These are phyloP conservation scores for Eriosoma lanigerum DNA, from an alignment of 1,140 invertebrate species.

Conservation along the genomic window DNA sequence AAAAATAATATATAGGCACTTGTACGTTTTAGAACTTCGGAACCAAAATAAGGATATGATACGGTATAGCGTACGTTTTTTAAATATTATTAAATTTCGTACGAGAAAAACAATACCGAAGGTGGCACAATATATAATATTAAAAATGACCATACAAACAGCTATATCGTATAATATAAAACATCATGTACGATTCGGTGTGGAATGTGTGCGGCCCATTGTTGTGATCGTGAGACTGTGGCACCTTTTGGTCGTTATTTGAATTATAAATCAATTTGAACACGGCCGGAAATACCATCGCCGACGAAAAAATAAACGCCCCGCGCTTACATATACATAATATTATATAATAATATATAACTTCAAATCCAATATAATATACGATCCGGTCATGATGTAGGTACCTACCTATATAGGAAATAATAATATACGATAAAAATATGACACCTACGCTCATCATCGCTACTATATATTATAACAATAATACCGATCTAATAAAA, in stretches of 20 bases:
- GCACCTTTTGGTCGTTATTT: conserved; percentile 51
- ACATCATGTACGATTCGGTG: conserved; percentile 13
- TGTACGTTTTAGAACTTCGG: no score
- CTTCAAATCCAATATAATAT: no score
- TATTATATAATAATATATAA: no score
- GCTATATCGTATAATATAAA: neutral
- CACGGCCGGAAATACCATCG: conserved; percentile 47
- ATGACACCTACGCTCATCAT: no score
- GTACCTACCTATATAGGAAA: no score
- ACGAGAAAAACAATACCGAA: conserved; percentile 14
- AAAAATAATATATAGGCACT: no score
- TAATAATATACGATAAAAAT: no score
- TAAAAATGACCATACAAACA: conserved; percentile 26
- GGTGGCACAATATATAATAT: neutral
- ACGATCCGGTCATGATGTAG: no score
- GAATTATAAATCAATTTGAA: conserved; percentile 50
- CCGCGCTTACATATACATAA: conserved; percentile 16
- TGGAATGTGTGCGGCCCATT: conserved; percentile 43
- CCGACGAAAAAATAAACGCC: conserved; percentile 40
- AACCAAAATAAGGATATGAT: no score
- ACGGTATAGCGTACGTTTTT: no score
- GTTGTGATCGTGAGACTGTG: conserved; percentile 50
- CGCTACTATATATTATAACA: no score
- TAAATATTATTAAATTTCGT: neutral
- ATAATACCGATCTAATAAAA: no score